Base-by-base conservation (phyloP, 2,888 invertebrate species). In the Apeira syringaria region DNA sequence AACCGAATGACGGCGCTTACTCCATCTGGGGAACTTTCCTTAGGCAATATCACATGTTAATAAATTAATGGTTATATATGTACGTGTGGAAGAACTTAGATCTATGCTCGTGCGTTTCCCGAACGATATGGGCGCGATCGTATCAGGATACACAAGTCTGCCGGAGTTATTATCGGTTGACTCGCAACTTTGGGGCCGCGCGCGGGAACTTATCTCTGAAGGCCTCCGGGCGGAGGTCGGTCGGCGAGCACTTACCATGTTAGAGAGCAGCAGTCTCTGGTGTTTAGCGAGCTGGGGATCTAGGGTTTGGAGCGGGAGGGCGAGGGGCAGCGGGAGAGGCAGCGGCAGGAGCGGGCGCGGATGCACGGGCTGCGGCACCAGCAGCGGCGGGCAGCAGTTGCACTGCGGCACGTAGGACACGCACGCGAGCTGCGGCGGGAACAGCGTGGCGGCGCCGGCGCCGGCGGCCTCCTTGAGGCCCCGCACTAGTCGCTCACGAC, bases 361-460 rank as follows among this genome's bases (percentile, higher is more conserved):
- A 68, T 81, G 85, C 68, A 76, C 80, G 55, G 73, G 80, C 75
- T 71, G 83, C 81, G 83, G 89, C 82, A 87, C 80, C 80, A 75
- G 67, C 73, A 85, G 76, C 71, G 82, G 83, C 71, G 81, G 83
- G 76, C 87, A 88, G 79, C 88, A 89, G 74, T 81, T 79, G 82
- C 88, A 88, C 79, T 82, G 84, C 81, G 83, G 82, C 80, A 84
- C 89, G 85, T 89, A 87, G 79, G 88, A 81, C 82, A 87, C 90
- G 81, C 89, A 88, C 83, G 86, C 87, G 62, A 87, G 84, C 89
- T 87, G 89, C 89, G 88, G 88, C 81, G 88, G 84, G 85, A 89
- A 89, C 89, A 89, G 88, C 87, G 88, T 88, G 89, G 74, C 86
- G 88, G 87, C 88, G 88, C 86, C 88, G 86, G 88, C 87, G 89